Evolutionary conservation across 1,140 invertebrate genomes (phyloP).

Genomic region (Aricia agestis): DNA sequence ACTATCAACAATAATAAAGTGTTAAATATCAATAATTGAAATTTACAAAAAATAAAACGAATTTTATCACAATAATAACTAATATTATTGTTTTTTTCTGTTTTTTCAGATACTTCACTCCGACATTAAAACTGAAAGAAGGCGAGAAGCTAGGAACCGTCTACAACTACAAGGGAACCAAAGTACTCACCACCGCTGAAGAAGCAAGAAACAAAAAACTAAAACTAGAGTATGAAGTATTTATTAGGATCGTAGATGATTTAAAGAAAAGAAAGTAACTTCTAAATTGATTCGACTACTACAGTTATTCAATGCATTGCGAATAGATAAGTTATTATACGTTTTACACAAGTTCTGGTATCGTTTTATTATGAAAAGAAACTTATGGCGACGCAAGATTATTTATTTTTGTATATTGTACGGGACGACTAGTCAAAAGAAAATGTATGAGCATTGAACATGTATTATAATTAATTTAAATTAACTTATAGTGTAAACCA

Average conservation of each 20-base stretch:
- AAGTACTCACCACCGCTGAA: constrained; percentile 43
- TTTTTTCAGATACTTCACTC: constrained; percentile 50
- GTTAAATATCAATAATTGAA: too few relatives aligned
- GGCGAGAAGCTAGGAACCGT: constrained; percentile 55
- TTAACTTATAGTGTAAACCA: constrained; percentile 9
- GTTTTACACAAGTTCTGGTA: constrained; percentile 6
- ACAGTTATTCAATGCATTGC: constrained; percentile 18
- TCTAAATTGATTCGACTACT: not conserved
- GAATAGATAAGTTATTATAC: constrained; percentile 17
- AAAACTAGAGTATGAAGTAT: constrained; percentile 65
- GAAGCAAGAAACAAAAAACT: constrained; percentile 48
- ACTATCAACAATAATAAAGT: too few relatives aligned
- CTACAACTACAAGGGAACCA: constrained; percentile 63
- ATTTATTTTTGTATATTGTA: constrained; percentile 8
- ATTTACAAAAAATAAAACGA: too few relatives aligned
- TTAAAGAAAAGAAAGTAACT: constrained; percentile 29
- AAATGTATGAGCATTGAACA: constrained; percentile 7
- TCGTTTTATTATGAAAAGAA: constrained; percentile 11
- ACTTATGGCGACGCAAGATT: not conserved
- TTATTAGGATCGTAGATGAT: constrained; percentile 54
- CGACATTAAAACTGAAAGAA: constrained; percentile 44
- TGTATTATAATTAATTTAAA: constrained; percentile 3
- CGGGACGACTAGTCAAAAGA: constrained; percentile 10
- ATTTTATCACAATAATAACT: not conserved
- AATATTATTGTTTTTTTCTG: constrained; percentile 14